Evolutionary conservation across 2,113 vertebrate species (phyloP).

Genomic region (Cryptotis parvus): DNA sequence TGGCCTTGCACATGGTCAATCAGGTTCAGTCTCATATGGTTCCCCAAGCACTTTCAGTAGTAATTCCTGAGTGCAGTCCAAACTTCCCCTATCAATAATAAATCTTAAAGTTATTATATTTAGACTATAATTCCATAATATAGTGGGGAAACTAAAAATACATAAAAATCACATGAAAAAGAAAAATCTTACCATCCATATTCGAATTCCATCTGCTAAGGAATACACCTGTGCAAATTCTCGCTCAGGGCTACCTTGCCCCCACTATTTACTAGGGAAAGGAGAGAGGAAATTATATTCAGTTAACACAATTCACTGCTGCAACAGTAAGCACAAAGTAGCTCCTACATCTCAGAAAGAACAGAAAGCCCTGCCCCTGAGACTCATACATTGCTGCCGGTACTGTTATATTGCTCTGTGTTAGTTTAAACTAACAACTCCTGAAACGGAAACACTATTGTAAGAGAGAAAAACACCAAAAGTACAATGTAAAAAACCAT

Average conservation of each 20-base stretch:
- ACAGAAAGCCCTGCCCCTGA: neutral
- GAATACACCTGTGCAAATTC: constrained; percentile 95
- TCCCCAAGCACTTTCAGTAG: too few species aligned
- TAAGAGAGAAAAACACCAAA: constrained; percentile 22
- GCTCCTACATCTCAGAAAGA: neutral
- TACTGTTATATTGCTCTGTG: neutral
- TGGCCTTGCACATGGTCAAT: too few species aligned
- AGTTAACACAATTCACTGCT: neutral
- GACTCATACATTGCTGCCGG: neutral
- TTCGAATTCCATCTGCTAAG: constrained; percentile 95
- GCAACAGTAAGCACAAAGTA: neutral
- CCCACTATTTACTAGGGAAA: constrained; percentile 90
- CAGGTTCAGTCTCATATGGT: too few species aligned
- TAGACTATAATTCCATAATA: constrained; percentile 25
- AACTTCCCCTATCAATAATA: neutral
- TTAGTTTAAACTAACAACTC: constrained; percentile 39
- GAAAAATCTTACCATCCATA: constrained; percentile 95
- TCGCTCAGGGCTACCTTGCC: constrained; percentile 89
- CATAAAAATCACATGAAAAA: neutral
- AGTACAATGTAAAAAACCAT: neutral
- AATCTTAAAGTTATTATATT: constrained; percentile 11
- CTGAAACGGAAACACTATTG: constrained; percentile 49
- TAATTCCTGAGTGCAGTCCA: too few species aligned
- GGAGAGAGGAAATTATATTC: constrained; percentile 61
- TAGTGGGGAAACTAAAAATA: neutral